Percentiles rank a stretch among this genome's conserved stretches.
phyloP scores from a whole-genome alignment of 53 echinoderm and acorn worm species.

The Crossaster papposus region DNA sequence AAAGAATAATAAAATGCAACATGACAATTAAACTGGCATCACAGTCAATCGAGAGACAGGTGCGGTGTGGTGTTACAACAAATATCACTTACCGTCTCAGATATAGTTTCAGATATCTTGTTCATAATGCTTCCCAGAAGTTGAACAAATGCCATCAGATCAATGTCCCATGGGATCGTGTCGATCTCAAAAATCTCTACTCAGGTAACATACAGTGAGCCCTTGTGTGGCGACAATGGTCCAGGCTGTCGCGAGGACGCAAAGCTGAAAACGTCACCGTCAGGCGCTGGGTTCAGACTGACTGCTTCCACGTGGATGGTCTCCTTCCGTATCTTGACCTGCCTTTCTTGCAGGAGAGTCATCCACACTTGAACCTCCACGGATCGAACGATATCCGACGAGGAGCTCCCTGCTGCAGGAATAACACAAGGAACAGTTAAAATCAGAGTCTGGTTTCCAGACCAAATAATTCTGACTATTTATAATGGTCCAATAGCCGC shows the following conservation, averaged over 20 bases:
- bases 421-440: too few relatives aligned
- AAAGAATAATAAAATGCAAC: too few relatives aligned
- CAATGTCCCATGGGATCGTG: background rate
- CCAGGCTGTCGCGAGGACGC: constrained; percentile 3
- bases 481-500: too few relatives aligned
- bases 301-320: constrained; percentile 42
- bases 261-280: constrained; percentile 21
- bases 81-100: background rate
- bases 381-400: constrained; percentile 46
- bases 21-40: too few relatives aligned
- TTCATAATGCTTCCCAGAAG: background rate
- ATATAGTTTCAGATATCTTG: background rate
- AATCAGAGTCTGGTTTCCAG: too few relatives aligned
- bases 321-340: constrained; percentile 20
- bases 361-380: constrained; percentile 42
- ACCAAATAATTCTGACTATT: too few relatives aligned
- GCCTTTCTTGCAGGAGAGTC: constrained; percentile 9
- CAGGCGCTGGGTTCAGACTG: constrained; percentile 13
- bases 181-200: background rate
- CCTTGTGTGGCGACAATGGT: background rate
- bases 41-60: too few relatives aligned
- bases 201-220: background rate
- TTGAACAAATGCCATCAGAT: background rate
- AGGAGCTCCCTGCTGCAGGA: background rate
- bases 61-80: too few relatives aligned